Evolutionary conservation across 2,113 vertebrate species (phyloP).

Genomic region (Nerophis ophidion): DNA sequence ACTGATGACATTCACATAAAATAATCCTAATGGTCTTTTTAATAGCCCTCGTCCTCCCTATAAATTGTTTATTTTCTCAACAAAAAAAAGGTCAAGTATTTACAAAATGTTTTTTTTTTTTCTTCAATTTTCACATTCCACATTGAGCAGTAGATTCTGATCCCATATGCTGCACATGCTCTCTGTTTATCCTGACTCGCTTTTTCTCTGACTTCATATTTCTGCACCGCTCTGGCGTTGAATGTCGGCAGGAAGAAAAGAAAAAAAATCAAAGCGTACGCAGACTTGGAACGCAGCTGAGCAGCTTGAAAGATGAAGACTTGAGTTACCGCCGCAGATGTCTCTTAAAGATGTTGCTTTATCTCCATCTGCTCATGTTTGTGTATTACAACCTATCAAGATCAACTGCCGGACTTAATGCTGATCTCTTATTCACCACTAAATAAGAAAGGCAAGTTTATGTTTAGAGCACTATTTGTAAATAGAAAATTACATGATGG

Average conservation of each 20-base stretch:
- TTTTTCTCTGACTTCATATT: slow-evolving; percentile 43
- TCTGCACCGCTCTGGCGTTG: slow-evolving; percentile 24
- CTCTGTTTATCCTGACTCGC: slow-evolving; percentile 41
- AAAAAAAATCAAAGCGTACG: slow-evolving; percentile 23
- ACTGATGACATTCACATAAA: slow-evolving; percentile 35
- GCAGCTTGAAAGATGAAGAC: slow-evolving; percentile 29
- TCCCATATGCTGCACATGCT: slow-evolving; percentile 38
- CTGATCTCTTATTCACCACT: slow-evolving; percentile 11
- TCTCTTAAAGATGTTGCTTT: slow-evolving; percentile 32
- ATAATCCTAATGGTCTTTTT: slow-evolving; percentile 30
- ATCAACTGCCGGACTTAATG: slow-evolving; percentile 8
- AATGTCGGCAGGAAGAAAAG: slow-evolving; percentile 20
- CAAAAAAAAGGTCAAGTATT: slow-evolving; percentile 23
- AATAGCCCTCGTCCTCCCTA: slow-evolving; percentile 40
- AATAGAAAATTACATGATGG: too few relatives aligned
- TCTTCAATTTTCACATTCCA: slow-evolving; percentile 25
- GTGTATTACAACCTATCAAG: slow-evolving; percentile 25
- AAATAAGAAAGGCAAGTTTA: too few relatives aligned
- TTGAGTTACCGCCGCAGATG: slow-evolving; percentile 55
- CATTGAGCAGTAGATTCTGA: slow-evolving; percentile 19
- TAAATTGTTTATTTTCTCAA: slow-evolving; percentile 44
- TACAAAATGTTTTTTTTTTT: slow-evolving; percentile 8
- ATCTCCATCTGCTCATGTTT: slow-evolving; percentile 18
- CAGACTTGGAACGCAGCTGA: slow-evolving; percentile 24
- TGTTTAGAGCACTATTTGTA: too few relatives aligned